A percentile compares a stretch with the other conserved stretches of the same genome.
phyloP scores from a whole-genome alignment of 2,888 invertebrate genomes.

The Prosapia bicincta region DNA sequence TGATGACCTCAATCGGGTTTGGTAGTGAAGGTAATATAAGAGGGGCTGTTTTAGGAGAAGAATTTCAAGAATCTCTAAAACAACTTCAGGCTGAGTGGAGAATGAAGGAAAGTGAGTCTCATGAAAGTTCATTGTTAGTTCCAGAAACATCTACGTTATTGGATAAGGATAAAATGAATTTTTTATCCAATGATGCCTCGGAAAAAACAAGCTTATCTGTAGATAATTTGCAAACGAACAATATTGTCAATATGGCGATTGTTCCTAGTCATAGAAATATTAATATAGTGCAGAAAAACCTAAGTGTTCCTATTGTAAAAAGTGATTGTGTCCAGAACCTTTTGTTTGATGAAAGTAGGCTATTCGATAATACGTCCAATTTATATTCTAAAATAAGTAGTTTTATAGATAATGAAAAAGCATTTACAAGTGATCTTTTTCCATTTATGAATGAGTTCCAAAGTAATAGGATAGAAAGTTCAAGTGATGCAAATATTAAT shows the following conservation, averaged over 20 bases:
- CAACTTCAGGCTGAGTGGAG: slow-evolving; percentile 45
- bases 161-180: slow-evolving; percentile 40
- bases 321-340: too few relatives aligned
- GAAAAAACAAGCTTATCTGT: slow-evolving; percentile 36
- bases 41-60: slow-evolving; percentile 50
- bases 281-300: slow-evolving; percentile 5
- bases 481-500: too few relatives aligned
- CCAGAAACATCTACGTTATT: slow-evolving; percentile 27
- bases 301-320: not conserved
- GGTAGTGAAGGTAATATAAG: slow-evolving; percentile 57
- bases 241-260: not conserved
- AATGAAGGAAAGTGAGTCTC: slow-evolving; percentile 25
- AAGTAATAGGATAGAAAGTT: too few relatives aligned
- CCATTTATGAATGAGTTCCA: not conserved
- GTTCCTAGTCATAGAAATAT: slow-evolving; percentile 2
- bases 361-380: not conserved
- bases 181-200: slow-evolving; percentile 45
- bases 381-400: not conserved
- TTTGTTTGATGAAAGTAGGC: too few relatives aligned
- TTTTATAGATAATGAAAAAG: not conserved
- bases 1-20: slow-evolving; percentile 43
- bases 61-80: slow-evolving; percentile 54
- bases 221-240: not conserved
- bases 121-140: slow-evolving; percentile 18
- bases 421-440: not conserved